Evolutionary conservation across 2,113 vertebrate genomes (phyloP).

Genomic region (Nothoprocta perdicaria): DNA sequence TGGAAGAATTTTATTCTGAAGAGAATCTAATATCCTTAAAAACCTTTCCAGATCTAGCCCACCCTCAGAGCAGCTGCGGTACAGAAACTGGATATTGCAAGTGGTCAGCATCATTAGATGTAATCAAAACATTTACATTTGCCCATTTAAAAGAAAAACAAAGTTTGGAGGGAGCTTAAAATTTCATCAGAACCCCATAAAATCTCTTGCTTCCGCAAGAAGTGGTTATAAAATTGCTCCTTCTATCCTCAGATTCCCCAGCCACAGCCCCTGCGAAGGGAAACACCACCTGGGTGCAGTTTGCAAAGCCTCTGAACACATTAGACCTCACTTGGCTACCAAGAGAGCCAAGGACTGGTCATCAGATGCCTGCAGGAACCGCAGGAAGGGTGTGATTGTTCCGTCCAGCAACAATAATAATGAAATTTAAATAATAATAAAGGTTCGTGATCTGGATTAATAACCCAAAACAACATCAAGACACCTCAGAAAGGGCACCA

Average conservation of each 20-base stretch:
- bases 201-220: conserved; percentile 3
- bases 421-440: too few relatives aligned
- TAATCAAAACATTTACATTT: conserved; percentile 18
- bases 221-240: not conserved
- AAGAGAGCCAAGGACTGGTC: not conserved
- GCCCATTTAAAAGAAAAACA: not conserved
- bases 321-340: not conserved
- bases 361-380: accelerated
- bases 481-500: not conserved
- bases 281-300: not conserved
- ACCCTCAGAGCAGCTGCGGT: conserved; percentile 18
- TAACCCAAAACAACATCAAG: not conserved
- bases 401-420: not conserved
- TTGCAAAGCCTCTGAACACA: not conserved
- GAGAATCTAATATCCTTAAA: conserved; percentile 11
- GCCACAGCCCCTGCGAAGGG: not conserved
- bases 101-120: conserved; percentile 11
- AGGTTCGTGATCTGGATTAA: not conserved
- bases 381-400: not conserved
- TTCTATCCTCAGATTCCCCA: not conserved
- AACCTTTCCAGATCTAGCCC: conserved; percentile 34
- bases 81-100: conserved; percentile 2
- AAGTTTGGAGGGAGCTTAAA: not conserved
- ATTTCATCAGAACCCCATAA: not conserved
- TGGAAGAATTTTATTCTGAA: conserved; percentile 30